A percentile compares a stretch with the other conserved stretches of the same genome.
Evolutionary conservation across 2,113 vertebrate genomes (phyloP).

Genomic region (Agelaius phoeniceus): DNA sequence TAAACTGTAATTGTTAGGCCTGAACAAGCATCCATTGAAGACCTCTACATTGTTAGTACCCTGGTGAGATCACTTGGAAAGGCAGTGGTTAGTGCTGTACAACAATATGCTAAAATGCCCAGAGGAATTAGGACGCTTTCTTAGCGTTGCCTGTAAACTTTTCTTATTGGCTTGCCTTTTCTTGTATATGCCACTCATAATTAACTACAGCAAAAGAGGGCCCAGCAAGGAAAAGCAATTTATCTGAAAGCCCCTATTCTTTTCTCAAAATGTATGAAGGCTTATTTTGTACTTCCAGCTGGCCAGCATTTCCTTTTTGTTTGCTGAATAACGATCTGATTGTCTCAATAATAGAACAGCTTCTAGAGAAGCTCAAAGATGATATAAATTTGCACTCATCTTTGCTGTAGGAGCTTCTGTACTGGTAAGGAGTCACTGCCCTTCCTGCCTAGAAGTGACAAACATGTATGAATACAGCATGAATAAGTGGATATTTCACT

Average conservation of each 20-base stretch:
- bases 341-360: slow-evolving; percentile 20
- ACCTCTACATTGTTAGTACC: slow-evolving; percentile 29
- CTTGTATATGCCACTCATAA: slow-evolving; percentile 52
- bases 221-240: slow-evolving; percentile 37
- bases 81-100: slow-evolving; percentile 1
- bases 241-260: slow-evolving; percentile 58
- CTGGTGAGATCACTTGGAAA: slow-evolving; percentile 61
- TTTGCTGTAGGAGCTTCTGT: slow-evolving; percentile 33
- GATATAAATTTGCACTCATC: not conserved
- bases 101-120: slow-evolving; percentile 44
- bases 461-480: slow-evolving; percentile 5
- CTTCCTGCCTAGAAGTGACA: slow-evolving; percentile 27
- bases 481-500: slow-evolving; percentile 58
- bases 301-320: slow-evolving; percentile 38
- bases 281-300: slow-evolving; percentile 21
- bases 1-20: slow-evolving; percentile 51
- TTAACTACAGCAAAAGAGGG: slow-evolving; percentile 47
- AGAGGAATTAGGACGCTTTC: slow-evolving; percentile 48
- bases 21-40: slow-evolving; percentile 51
- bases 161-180: slow-evolving; percentile 47
- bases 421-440: slow-evolving; percentile 15
- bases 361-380: slow-evolving; percentile 33
- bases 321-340: slow-evolving; percentile 22
- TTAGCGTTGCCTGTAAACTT: slow-evolving; percentile 27
- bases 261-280: slow-evolving; percentile 30